phyloP scores from a whole-genome alignment of 1,140 invertebrate species.

The Musca domestica region DNA sequence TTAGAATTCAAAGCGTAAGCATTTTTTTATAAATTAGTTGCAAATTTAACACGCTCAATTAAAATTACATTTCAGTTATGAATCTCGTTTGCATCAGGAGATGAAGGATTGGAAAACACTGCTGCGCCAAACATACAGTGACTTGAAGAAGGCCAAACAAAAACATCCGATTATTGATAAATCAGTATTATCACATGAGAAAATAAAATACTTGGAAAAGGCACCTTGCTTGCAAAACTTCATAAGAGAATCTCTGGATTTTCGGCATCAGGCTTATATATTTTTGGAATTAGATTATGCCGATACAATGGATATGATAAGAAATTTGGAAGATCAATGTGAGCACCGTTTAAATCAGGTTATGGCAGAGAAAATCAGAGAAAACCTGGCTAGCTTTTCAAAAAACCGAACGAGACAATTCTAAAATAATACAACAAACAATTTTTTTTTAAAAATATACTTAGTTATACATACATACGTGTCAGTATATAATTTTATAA shows the following conservation, averaged over 20 bases:
- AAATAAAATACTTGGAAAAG: slow-evolving; percentile 29
- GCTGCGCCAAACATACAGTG: slow-evolving; percentile 2
- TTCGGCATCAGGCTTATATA: slow-evolving; percentile 26
- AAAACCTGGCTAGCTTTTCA: slow-evolving; percentile 13
- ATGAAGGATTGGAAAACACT: slow-evolving; percentile 26
- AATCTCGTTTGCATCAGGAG: slow-evolving; percentile 20
- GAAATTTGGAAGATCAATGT: slow-evolving; percentile 23
- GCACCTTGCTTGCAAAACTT: slow-evolving; percentile 35
- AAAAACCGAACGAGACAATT: not conserved
- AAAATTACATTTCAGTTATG: slow-evolving; percentile 18
- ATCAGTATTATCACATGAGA: slow-evolving; percentile 22
- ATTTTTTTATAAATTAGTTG: not conserved
- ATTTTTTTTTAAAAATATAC: no score
- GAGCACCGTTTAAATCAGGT: slow-evolving; percentile 1
- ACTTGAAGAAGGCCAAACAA: slow-evolving; percentile 12
- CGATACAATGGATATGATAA: slow-evolving; percentile 26
- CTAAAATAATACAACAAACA: no score
- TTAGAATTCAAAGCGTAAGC: slow-evolving; percentile 21
- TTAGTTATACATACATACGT: no score
- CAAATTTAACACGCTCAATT: no score
- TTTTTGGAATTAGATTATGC: slow-evolving; percentile 32
- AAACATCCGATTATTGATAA: slow-evolving; percentile 24
- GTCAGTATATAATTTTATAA: no score
- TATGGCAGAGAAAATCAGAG: slow-evolving; percentile 1
- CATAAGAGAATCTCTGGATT: slow-evolving; percentile 30